These are phyloP conservation scores for Microplitis mediator DNA, from an alignment of 1,140 invertebrate species.

Conservation along the genomic window DNA sequence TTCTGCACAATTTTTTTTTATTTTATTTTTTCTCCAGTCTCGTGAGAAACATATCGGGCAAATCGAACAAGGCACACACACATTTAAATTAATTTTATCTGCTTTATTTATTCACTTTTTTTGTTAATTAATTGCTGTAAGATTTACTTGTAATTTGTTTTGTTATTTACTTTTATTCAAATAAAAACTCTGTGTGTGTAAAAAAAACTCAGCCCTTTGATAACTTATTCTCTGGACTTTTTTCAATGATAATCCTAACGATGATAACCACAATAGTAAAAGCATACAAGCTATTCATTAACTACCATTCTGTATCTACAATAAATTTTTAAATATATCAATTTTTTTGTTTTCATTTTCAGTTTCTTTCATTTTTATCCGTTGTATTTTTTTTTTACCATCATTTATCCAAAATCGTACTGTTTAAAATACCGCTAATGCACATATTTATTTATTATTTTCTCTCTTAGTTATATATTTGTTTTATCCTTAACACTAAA, in stretches of 20 bases:
- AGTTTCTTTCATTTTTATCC: no score
- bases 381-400: no score
- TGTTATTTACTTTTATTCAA: neutral
- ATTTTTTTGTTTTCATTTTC: conserved; percentile 37
- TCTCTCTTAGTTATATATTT: no score
- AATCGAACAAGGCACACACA: neutral
- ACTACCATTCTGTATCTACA: conserved; percentile 62
- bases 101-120: neutral
- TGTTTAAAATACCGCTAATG: no score
- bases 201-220: neutral
- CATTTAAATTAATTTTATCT: neutral
- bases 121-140: neutral
- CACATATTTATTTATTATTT: no score
- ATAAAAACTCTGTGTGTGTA: conserved; percentile 1
- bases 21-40: neutral
- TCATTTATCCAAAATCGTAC: no score
- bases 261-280: conserved; percentile 59
- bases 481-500: no score
- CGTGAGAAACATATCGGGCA: neutral
- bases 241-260: conserved; percentile 43
- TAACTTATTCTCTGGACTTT: neutral
- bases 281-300: conserved; percentile 60
- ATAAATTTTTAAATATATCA: conserved; percentile 40
- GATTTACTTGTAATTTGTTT: neutral
- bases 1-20: neutral